These are phyloP conservation scores for Hemistola chrysoprasaria DNA, from an alignment of 2,888 invertebrate species.

Conservation along the genomic window DNA sequence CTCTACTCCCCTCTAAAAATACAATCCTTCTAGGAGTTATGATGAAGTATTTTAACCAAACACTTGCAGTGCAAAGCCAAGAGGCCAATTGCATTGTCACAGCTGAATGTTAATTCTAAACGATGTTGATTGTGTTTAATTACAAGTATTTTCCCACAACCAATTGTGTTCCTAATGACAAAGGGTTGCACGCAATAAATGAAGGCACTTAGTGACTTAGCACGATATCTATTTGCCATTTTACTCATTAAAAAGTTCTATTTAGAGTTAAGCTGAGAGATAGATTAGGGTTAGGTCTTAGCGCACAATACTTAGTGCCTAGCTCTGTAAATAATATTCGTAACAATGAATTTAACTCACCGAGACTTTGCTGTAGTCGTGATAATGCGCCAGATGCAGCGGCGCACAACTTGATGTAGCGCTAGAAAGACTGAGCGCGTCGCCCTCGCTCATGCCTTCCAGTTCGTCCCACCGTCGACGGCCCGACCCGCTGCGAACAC, in stretches of 20 bases:
- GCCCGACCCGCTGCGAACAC: conserved; percentile 80
- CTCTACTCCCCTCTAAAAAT: no score
- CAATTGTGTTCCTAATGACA: conserved; percentile 39
- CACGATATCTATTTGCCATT: conserved; percentile 9
- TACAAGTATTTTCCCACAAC: conserved; percentile 46
- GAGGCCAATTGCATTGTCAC: conserved; percentile 28
- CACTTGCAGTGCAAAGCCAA: conserved; percentile 11
- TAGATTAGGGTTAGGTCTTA: no score
- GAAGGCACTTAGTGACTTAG: conserved; percentile 29
- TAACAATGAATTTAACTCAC: conserved; percentile 52
- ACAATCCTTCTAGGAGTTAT: no score
- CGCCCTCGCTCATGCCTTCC: conserved; percentile 71
- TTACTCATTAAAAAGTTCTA: no score
- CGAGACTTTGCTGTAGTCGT: conserved; percentile 75
- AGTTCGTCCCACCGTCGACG: conserved; percentile 74
- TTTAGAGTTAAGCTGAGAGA: no score
- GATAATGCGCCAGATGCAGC: conserved; percentile 66
- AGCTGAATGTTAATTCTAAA: conserved; percentile 31
- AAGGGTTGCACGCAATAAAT: conserved; percentile 34
- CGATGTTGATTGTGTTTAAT: conserved; percentile 44
- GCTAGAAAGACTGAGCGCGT: conserved; percentile 74
- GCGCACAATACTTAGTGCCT: no score
- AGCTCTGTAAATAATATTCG: no score
- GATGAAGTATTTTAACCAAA: no score
- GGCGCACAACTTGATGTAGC: conserved; percentile 76